Conservation (phyloP, 2,113 vertebrate genomes). For the Ursus arctos region DNA sequence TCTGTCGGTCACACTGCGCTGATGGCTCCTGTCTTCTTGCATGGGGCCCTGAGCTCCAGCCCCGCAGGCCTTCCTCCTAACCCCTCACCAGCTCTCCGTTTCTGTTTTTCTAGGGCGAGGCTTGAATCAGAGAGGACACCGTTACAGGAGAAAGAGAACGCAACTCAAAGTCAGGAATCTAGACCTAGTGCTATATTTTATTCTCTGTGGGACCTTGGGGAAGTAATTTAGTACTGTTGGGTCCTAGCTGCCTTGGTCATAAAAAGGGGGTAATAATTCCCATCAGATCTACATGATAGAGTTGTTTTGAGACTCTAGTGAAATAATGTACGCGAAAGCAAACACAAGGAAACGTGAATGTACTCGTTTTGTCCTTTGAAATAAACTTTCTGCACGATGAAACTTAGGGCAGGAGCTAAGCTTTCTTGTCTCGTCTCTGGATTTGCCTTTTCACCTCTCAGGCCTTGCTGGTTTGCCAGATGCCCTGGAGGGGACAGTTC, state of each 20-base stretch:
- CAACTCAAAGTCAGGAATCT: not conserved
- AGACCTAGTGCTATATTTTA: not conserved
- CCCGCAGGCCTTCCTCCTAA: not conserved
- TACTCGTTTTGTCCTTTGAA: not conserved
- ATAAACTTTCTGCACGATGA: not conserved
- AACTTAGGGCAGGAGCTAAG: not conserved
- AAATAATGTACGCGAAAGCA: not conserved
- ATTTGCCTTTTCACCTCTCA: not conserved
- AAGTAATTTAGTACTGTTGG: not conserved
- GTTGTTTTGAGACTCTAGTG: not conserved
- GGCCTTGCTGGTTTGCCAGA: not conserved
- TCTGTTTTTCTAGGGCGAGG: not conserved
- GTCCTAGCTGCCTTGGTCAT: not conserved
- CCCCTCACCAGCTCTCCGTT: not conserved
- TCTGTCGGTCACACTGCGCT: not conserved
- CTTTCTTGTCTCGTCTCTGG: not conserved
- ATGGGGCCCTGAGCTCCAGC: rapidly evolving
- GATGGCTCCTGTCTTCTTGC: not conserved
- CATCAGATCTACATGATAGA: not conserved
- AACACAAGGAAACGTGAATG: not conserved
- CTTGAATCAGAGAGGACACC: not conserved
- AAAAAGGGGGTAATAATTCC: not conserved
- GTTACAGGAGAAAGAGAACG: not conserved
- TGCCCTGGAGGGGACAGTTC: not conserved
- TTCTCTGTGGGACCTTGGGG: not conserved